Percentiles rank a stretch among this genome's conserved stretches.
phyloP scores from a whole-genome alignment of 2,113 vertebrate genomes.

The Clarias gariepinus region DNA sequence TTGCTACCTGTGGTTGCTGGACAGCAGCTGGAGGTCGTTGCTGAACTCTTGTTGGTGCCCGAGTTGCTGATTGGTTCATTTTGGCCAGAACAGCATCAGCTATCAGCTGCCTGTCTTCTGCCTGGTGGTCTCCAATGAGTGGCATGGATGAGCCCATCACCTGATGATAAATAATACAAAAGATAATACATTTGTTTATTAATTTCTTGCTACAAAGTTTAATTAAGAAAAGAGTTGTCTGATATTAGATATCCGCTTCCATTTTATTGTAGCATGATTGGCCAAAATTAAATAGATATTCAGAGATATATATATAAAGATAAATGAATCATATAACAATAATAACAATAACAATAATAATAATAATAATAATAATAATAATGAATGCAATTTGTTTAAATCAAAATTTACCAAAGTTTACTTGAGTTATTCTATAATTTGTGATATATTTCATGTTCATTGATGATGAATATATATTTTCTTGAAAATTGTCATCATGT shows the following conservation, averaged over 20 bases:
- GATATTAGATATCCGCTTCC: background rate
- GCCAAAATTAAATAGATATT: background rate
- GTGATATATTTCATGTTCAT: too few species aligned
- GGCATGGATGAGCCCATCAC: conserved; percentile 96
- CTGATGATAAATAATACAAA: conserved; percentile 64
- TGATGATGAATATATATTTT: too few species aligned
- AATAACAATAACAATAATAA: too few species aligned
- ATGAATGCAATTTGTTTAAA: background rate
- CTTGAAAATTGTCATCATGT: too few species aligned
- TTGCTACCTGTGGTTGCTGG: conserved; percentile 88
- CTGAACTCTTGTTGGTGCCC: conserved; percentile 78
- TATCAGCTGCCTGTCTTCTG: conserved; percentile 91
- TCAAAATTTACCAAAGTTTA: background rate
- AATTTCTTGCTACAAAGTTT: background rate
- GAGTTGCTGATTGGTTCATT: conserved; percentile 84
- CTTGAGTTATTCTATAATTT: background rate
- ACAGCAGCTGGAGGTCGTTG: conserved; percentile 83
- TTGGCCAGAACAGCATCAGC: conserved; percentile 86
- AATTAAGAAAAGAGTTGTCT: background rate
- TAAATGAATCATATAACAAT: too few species aligned
- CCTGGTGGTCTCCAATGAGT: conserved; percentile 93
- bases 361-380: too few species aligned
- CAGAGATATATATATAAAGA: too few species aligned
- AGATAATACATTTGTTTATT: background rate
- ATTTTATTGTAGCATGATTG: background rate